Evolutionary conservation across 2,888 invertebrate genomes (phyloP), one percentile per base, ranked within the genome.

Genomic region (Diaprepes abbreviatus): DNA sequence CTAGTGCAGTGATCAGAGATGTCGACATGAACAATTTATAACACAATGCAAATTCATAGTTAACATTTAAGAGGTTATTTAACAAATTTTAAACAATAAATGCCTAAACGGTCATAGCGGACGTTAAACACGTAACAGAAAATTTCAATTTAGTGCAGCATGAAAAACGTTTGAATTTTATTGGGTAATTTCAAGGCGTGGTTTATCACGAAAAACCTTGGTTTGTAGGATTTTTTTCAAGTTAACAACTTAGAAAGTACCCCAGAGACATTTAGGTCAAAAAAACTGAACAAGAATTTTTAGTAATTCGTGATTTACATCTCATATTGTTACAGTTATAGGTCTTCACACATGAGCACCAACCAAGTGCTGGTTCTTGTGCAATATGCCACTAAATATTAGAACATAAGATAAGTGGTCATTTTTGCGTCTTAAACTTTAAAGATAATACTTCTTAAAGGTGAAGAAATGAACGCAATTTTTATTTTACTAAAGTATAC

Each of bases 191-290:
- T 12, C 24, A 50, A 45, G 69, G 69, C 63, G 69, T 69, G 57
- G 69, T 36, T 58, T 14, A 64, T 69, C 69, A 69, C 52, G 69
- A 69, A 69, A 64, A 69, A 40, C 69, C 69, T 69, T 69, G 69
- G 59, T 36, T 65, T 17, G 45, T 14, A 36, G n/a, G 12, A 38
- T 33, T 54, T 57, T 65, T 65, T 55, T 66, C 21, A 12, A 58
- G 16, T 33, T 45, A 40, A 35, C 24, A 45, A 40, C 14, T 66
- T 57, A 57, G 66, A 66, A 66, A 66, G 66, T 58, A 58, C 55
- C 45, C 45, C 45, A 24, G 45, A 45, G 45, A 45, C 45, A 45
- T 45, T 45, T 45, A 24, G 45, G 45, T 45, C 24, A 45, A 45
- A 45, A 45, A 45, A 45, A 43, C 6, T 45, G 5, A 12, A 9